phyloP scores from a whole-genome alignment of 2,888 invertebrate species.

The Litoditis marina region DNA sequence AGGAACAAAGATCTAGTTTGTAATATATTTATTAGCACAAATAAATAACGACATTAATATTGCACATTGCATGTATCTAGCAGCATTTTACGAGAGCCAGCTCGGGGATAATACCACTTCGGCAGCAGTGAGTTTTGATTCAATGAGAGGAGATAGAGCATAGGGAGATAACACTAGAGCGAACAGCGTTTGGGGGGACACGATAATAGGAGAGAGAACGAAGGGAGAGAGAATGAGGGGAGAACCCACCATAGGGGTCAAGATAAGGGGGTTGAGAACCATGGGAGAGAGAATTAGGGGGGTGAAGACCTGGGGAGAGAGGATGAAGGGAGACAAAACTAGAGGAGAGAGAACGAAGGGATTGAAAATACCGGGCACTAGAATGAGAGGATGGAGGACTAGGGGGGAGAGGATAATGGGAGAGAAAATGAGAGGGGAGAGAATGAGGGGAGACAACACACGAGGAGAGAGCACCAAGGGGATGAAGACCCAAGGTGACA shows the following conservation, averaged over 20 bases:
- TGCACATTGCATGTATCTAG: too few species aligned
- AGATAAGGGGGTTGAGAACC: conserved; percentile 52
- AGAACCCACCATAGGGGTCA: conserved; percentile 52
- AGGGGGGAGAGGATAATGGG: conserved; percentile 53
- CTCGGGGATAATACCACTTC: conserved; percentile 58
- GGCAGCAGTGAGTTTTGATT: conserved; percentile 53
- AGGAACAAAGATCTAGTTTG: too few species aligned
- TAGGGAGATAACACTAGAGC: conserved; percentile 58
- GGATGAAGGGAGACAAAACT: conserved; percentile 52
- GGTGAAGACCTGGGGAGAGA: conserved; percentile 55
- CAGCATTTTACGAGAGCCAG: conserved; percentile 57
- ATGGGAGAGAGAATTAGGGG: conserved; percentile 56
- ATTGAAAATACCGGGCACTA: conserved; percentile 50
- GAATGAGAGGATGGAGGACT: conserved; percentile 54
- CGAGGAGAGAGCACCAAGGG: conserved; percentile 56
- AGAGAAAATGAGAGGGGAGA: conserved; percentile 47
- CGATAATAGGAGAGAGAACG: conserved; percentile 56
- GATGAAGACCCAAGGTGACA: conserved; percentile 57
- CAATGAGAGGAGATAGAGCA: conserved; percentile 55
- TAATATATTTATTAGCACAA: too few species aligned
- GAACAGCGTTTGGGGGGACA: conserved; percentile 57
- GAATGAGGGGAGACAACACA: conserved; percentile 49
- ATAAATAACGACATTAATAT: too few species aligned
- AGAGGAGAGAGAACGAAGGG: conserved; percentile 55
- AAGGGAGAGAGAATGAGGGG: conserved; percentile 55